These are phyloP conservation scores for Octomys mimax DNA, from an alignment of 2,797 vertebrate genomes.

Conservation along the genomic window DNA sequence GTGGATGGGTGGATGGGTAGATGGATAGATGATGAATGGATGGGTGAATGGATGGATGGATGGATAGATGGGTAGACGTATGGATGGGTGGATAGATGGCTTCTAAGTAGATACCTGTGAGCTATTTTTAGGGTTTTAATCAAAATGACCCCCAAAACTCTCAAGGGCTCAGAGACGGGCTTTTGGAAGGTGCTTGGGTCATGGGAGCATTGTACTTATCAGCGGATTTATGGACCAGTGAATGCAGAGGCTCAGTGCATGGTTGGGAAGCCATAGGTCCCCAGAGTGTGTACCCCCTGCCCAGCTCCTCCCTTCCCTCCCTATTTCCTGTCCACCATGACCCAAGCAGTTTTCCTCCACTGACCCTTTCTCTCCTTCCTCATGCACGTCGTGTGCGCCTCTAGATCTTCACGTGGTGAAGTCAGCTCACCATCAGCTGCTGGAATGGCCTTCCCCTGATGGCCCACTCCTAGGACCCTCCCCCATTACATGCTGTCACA, in stretches of 20 bases:
- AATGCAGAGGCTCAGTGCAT: background rate
- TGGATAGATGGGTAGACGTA: too few relatives aligned
- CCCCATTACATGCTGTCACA: background rate
- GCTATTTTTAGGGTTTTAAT: background rate
- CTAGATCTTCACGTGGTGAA: background rate
- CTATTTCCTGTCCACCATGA: too few relatives aligned
- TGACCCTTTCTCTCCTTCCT: background rate
- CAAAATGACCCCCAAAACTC: background rate
- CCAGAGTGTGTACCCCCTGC: background rate
- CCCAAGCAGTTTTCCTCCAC: too few relatives aligned
- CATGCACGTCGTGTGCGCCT: background rate
- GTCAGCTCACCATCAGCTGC: background rate
- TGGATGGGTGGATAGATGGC: background rate
- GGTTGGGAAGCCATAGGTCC: background rate
- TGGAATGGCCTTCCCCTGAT: background rate
- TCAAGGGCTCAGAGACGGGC: background rate
- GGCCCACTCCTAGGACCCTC: background rate
- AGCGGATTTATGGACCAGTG: background rate
- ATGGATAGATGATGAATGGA: too few relatives aligned
- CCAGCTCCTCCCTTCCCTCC: too few relatives aligned
- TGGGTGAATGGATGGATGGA: background rate
- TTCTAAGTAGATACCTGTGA: background rate
- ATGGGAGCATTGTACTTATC: background rate
- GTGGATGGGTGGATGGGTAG: background rate
- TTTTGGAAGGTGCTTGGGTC: background rate